Conservation (phyloP, 2,888 invertebrate genomes). For the Prostheceraeus crozeri region DNA sequence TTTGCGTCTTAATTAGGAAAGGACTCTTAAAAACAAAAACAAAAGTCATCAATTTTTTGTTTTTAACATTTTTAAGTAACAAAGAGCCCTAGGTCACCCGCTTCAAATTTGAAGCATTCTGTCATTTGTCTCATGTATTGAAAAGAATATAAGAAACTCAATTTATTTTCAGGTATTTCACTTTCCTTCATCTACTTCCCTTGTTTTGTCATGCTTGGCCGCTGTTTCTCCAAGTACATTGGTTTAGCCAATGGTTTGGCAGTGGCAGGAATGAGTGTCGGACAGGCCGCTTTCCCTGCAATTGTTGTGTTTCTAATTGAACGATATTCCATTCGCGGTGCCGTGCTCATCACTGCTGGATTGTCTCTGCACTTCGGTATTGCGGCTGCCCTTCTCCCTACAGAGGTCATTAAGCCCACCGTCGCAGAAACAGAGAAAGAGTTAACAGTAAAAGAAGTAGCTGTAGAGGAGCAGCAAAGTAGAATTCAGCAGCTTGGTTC, state of each 20-base stretch:
- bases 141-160: too few species aligned
- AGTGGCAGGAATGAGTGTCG: conserved; percentile 32
- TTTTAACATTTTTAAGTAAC: too few species aligned
- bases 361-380: conserved; percentile 32
- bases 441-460: too few species aligned
- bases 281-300: conserved; percentile 33
- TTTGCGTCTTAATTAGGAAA: too few species aligned
- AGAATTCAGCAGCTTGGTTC: too few species aligned
- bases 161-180: conserved; percentile 29
- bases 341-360: conserved; percentile 21
- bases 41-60: too few species aligned
- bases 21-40: too few species aligned
- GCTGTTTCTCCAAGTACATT: conserved; percentile 31
- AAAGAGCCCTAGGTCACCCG: too few species aligned
- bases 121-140: too few species aligned
- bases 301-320: conserved; percentile 31
- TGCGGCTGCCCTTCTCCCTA: conserved; percentile 34
- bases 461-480: too few species aligned
- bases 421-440: too few species aligned
- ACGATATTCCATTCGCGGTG: conserved; percentile 27
- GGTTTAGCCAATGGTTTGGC: conserved; percentile 34
- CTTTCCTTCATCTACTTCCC: conserved; percentile 32
- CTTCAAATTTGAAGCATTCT: too few species aligned
- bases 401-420: not conserved
- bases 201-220: conserved; percentile 33